These are phyloP conservation scores for Mimachlamys varia DNA, from an alignment of 2,888 invertebrate genomes.

Conservation along the genomic window DNA sequence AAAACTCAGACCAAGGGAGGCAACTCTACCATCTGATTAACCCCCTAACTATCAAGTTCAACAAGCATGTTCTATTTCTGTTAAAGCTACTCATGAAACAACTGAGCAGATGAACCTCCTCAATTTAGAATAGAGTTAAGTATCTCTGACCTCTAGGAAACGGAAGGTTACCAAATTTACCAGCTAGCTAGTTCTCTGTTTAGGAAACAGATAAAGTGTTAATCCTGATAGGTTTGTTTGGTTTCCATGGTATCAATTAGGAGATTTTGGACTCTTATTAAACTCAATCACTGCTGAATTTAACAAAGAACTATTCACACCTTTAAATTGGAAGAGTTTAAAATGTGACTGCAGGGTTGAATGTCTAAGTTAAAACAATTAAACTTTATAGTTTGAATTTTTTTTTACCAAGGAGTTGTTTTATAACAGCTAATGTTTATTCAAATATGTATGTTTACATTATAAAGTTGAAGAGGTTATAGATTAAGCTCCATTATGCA, in stretches of 20 bases:
- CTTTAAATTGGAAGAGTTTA: too few relatives aligned
- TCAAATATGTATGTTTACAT: too few relatives aligned
- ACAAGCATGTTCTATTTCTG: not conserved
- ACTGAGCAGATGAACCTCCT: not conserved
- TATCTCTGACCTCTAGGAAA: not conserved
- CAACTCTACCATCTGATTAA: not conserved
- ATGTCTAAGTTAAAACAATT: too few relatives aligned
- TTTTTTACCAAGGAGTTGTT: not conserved
- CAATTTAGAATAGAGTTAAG: not conserved
- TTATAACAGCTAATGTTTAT: not conserved
- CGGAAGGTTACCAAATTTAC: not conserved
- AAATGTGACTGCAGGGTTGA: too few relatives aligned
- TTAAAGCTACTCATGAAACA: not conserved
- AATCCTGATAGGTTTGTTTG: not conserved
- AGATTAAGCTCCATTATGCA: too few relatives aligned
- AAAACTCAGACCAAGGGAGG: not conserved
- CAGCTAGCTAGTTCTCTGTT: not conserved
- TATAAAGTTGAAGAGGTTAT: too few relatives aligned
- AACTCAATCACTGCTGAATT: too few relatives aligned
- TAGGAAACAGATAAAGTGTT: not conserved
- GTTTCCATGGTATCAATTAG: not conserved
- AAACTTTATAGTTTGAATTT: not conserved
- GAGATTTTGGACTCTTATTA: not conserved
- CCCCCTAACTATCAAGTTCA: slow-evolving; percentile 3
- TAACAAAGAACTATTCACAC: too few relatives aligned